These are phyloP conservation scores for Psittacara wagleri DNA, from an alignment of 2,113 vertebrate species.

Conservation along the genomic window DNA sequence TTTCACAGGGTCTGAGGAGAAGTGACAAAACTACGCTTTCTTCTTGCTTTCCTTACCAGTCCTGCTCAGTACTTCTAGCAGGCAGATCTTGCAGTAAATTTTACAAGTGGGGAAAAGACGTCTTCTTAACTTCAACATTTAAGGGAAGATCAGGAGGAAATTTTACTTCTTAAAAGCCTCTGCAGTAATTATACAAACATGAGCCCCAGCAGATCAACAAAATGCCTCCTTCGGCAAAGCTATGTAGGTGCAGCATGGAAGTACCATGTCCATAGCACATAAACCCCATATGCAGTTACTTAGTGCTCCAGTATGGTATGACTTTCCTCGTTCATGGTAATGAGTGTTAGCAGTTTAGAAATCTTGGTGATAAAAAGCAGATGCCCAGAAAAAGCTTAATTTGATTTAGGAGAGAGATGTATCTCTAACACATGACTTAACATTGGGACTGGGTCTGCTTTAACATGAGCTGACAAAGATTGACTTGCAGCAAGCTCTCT, in stretches of 20 bases:
- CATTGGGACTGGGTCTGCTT: neutral
- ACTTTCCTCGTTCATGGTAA: neutral
- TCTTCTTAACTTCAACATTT: neutral
- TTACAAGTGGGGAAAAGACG: neutral
- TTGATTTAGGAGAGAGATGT: neutral
- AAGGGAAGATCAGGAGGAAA: neutral
- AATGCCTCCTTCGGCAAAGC: neutral
- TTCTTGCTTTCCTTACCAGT: neutral
- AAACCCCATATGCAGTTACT: neutral
- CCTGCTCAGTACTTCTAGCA: neutral
- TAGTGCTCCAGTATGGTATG: conserved; percentile 63
- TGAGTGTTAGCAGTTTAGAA: neutral
- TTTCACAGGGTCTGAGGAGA: neutral
- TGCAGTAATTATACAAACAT: neutral
- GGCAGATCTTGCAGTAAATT: neutral
- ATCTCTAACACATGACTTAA: neutral
- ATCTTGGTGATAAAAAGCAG: conserved; percentile 20
- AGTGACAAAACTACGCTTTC: neutral
- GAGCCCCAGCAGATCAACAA: neutral
- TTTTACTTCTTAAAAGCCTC: neutral
- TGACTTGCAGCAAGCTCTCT: neutral
- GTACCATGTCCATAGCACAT: neutral
- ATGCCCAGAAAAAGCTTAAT: conserved; percentile 7
- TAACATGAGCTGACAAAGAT: neutral
- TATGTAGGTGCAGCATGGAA: neutral